phyloP scores from a whole-genome alignment of 2,797 vertebrate species.

The Enteromius afrohamiltoni region DNA sequence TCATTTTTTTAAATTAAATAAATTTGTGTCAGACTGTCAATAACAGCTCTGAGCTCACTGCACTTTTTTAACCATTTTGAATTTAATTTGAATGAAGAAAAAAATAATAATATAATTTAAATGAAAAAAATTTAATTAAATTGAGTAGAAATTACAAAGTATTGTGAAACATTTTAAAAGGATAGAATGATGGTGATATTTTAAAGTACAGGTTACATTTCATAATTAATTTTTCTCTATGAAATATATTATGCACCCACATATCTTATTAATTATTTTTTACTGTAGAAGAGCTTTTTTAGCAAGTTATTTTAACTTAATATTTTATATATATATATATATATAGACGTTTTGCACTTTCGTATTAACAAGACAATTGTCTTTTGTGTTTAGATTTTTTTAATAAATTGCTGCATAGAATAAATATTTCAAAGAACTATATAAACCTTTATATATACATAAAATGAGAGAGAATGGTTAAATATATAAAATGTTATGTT shows the following conservation, averaged over 20 bases:
- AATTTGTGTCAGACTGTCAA: background rate
- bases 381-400: background rate
- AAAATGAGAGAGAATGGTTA: background rate
- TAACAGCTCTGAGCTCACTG: background rate
- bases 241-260: background rate
- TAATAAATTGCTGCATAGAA: background rate
- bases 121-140: background rate
- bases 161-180: background rate
- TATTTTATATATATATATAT: background rate
- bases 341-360: background rate
- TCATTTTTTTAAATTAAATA: background rate
- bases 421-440: background rate
- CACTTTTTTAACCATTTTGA: background rate
- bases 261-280: background rate
- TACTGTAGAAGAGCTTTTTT: background rate
- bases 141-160: background rate
- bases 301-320: background rate
- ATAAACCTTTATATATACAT: background rate
- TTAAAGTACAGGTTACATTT: background rate
- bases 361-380: background rate
- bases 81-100: background rate
- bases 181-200: background rate
- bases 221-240: background rate
- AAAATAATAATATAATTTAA: background rate
- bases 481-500: background rate